Evolutionary conservation across 2,888 invertebrate genomes (phyloP), one percentile per base, ranked within the genome.

Genomic region (Drosophila robusta): DNA sequence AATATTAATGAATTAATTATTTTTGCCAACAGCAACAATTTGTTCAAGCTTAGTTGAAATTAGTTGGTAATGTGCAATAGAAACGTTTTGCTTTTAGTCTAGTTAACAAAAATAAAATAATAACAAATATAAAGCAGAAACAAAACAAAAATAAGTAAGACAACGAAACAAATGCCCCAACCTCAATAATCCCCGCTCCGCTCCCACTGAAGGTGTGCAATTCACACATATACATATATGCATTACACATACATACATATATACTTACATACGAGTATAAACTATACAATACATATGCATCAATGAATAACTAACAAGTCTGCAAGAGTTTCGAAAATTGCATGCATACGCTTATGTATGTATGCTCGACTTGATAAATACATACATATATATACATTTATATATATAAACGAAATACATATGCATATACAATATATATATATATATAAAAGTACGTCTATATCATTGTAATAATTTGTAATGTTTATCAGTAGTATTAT

Each of bases 391-490:
- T 46, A 54, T 60, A 46, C 34, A 29, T 32, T 44, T 39, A 49
- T 50, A 79, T 58, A 70, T 58, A 67, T 66, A 73, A 62, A 67
- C 46, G 39, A 65, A 76, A 63, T 67, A 82, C 70, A 86, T 78
- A 86, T 70, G 76, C 76, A 86, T 70, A 79, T 82, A 78, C 70
- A 82, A 75, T 63, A 81, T 70, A 81, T 70, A 81, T 75, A 75
- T 67, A 83, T 67, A 74, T 63, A 79, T 58, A 57, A 52, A 67
- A 42, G 51, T 61, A 71, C 65, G 71, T 69, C 68, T 87, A 83
- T 87, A 83, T 87, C 85, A 87, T 74, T 87, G 85, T 83, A 78
- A 87, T 84, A 87, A 82, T 82, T 82, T 82, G 82, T 82, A 82
- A 82, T 86, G 81, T 86, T 86, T 82, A 80, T 82, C 86, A 87